Percentiles rank a stretch among this genome's conserved stretches.
Evolutionary conservation across 2,888 invertebrate species (phyloP).

Genomic region (Anarsia innoxiella): DNA sequence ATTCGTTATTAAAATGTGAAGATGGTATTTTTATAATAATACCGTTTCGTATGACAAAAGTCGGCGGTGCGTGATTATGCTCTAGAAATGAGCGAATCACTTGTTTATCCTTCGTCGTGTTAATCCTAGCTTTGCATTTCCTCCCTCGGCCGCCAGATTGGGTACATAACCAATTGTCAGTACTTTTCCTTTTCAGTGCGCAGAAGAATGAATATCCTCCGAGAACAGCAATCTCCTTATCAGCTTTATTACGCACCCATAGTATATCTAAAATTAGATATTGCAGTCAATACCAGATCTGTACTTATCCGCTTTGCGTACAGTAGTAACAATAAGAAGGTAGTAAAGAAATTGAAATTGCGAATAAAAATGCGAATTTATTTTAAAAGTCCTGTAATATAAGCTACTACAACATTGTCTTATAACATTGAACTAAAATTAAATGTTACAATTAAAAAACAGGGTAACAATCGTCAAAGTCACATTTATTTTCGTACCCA

Average conservation of each 20-base stretch:
- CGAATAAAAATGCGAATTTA: background rate
- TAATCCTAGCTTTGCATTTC: background rate
- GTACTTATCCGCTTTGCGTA: background rate
- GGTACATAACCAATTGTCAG: constrained; percentile 22
- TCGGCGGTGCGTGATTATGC: constrained; percentile 23
- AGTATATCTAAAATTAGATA: constrained; percentile 17
- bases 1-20: too few species aligned
- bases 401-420: background rate
- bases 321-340: background rate
- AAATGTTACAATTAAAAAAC: too few species aligned
- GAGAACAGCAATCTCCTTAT: constrained; percentile 20
- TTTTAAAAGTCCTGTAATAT: background rate
- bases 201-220: constrained; percentile 23
- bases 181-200: constrained; percentile 7
- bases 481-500: too few species aligned
- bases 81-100: background rate
- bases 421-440: too few species aligned
- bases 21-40: background rate
- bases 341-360: background rate
- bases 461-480: too few species aligned
- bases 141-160: background rate
- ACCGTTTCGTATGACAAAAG: background rate
- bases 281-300: background rate
- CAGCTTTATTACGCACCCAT: constrained; percentile 20
- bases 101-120: background rate